Evolutionary conservation across 2,888 invertebrate species (phyloP).

Genomic region (Clusia tigrina): DNA sequence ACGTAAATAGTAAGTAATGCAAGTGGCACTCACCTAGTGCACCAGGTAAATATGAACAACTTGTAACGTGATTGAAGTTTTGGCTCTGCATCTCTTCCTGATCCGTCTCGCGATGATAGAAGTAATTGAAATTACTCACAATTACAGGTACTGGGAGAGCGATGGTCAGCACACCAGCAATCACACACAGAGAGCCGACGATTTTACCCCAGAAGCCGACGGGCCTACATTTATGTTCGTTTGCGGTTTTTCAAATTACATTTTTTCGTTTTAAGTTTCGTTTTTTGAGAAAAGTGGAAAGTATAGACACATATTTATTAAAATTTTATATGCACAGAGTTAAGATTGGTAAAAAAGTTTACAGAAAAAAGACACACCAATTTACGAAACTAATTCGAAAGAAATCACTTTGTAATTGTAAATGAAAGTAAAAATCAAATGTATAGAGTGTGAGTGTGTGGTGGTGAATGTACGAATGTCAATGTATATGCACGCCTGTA

Average conservation of each 20-base stretch:
- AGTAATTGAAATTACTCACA: slow-evolving; percentile 99
- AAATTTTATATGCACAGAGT: neutral
- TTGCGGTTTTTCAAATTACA: neutral
- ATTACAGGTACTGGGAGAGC: slow-evolving; percentile 98
- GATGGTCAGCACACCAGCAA: slow-evolving; percentile 98
- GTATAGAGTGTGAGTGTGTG: neutral
- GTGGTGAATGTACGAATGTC: neutral
- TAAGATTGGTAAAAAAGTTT: slow-evolving; percentile 16
- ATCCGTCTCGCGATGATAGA: slow-evolving; percentile 99
- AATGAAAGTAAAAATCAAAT: slow-evolving; percentile 4
- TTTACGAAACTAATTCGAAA: slow-evolving; percentile 24
- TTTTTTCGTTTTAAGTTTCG: neutral
- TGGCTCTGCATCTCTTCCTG: slow-evolving; percentile 99
- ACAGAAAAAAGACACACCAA: slow-evolving; percentile 30
- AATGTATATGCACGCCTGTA: too few species aligned
- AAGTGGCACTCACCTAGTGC: slow-evolving; percentile 86
- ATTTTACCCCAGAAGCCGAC: slow-evolving; percentile 99
- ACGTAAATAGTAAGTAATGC: too few species aligned
- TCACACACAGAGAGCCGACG: slow-evolving; percentile 97
- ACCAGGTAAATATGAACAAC: slow-evolving; percentile 95
- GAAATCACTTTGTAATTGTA: slow-evolving; percentile 11
- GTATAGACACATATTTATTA: neutral
- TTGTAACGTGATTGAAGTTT: slow-evolving; percentile 97
- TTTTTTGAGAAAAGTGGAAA: neutral
- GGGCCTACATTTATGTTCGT: slow-evolving; percentile 72